Conservation (phyloP, 2,888 invertebrate species). For the Phyllotreta cruciferae region DNA sequence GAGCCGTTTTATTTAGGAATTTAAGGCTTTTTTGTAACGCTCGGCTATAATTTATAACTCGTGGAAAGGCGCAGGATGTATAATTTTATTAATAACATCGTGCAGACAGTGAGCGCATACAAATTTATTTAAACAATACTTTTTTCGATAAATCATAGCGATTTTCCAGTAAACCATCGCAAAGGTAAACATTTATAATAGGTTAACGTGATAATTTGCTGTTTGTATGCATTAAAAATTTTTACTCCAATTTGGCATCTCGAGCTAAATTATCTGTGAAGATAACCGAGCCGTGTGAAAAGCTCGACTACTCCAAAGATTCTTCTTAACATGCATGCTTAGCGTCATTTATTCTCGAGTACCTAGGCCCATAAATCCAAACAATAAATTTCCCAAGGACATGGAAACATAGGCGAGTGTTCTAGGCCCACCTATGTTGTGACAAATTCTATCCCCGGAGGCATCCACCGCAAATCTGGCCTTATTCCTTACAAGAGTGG, state of each 20-base stretch:
- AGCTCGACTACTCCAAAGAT: too few species aligned
- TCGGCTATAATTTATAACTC: slow-evolving; percentile 34
- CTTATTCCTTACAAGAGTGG: slow-evolving; percentile 13
- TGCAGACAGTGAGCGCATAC: slow-evolving; percentile 31
- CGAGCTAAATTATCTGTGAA: too few species aligned
- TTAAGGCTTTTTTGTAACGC: slow-evolving; percentile 25
- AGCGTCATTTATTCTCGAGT: neutral
- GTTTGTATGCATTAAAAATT: too few species aligned
- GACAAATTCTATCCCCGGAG: slow-evolving; percentile 41
- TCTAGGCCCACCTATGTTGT: slow-evolving; percentile 43
- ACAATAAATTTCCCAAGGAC: slow-evolving; percentile 19
- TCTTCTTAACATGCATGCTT: too few species aligned
- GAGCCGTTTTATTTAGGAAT: slow-evolving; percentile 24
- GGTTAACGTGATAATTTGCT: slow-evolving; percentile 22
- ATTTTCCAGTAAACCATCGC: slow-evolving; percentile 29
- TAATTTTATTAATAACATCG: slow-evolving; percentile 35
- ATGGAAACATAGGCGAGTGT: slow-evolving; percentile 20
- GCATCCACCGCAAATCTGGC: slow-evolving; percentile 34
- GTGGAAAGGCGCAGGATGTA: slow-evolving; percentile 37
- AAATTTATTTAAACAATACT: slow-evolving; percentile 33
- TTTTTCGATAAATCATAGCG: slow-evolving; percentile 32
- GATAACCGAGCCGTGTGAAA: too few species aligned
- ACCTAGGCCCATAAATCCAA: slow-evolving; percentile 10
- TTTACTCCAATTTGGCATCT: too few species aligned
- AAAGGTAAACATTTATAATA: slow-evolving; percentile 26